Percentiles rank a stretch among this genome's conserved stretches.
Conservation (phyloP, 2,888 invertebrate species). For the Drosophila pseudotalamancana region DNA sequence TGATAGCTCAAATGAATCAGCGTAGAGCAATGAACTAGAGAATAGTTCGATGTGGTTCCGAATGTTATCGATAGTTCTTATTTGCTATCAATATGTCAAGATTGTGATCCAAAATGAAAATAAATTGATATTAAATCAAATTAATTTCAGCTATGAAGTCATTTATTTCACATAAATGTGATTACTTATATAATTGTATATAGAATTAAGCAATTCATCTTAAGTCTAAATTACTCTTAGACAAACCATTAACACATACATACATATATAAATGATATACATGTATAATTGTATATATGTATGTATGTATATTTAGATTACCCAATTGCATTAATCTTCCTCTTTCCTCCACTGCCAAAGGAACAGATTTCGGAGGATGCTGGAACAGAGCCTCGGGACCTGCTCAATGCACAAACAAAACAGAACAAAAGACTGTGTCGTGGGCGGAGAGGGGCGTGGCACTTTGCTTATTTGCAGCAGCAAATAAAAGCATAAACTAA, state of each 20-base stretch:
- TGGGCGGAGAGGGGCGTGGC: conserved; percentile 2
- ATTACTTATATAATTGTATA: no score
- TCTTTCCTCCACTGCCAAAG: conserved; percentile 42
- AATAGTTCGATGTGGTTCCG: no score
- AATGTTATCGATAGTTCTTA: no score
- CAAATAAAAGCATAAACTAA: conserved; percentile 70
- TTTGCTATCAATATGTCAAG: no score
- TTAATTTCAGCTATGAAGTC: no score
- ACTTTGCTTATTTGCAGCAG: conserved; percentile 50
- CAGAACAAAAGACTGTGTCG: conserved; percentile 43
- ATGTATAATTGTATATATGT: not conserved
- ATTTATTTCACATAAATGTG: no score
- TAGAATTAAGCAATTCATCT: no score
- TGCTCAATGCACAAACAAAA: conserved; percentile 35
- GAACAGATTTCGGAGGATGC: conserved; percentile 18
- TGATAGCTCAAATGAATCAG: no score
- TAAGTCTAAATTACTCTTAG: conserved; percentile 20
- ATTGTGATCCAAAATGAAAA: no score
- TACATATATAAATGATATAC: conserved; percentile 1
- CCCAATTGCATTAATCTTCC: conserved; percentile 75
- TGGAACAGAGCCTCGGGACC: not conserved
- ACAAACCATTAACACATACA: conserved; percentile 26
- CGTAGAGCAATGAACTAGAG: no score
- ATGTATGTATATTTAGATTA: conserved; percentile 26
- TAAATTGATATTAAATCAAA: no score